These are phyloP conservation scores for Vollenhovia emeryi DNA, from an alignment of 1,140 invertebrate species.

Conservation along the genomic window DNA sequence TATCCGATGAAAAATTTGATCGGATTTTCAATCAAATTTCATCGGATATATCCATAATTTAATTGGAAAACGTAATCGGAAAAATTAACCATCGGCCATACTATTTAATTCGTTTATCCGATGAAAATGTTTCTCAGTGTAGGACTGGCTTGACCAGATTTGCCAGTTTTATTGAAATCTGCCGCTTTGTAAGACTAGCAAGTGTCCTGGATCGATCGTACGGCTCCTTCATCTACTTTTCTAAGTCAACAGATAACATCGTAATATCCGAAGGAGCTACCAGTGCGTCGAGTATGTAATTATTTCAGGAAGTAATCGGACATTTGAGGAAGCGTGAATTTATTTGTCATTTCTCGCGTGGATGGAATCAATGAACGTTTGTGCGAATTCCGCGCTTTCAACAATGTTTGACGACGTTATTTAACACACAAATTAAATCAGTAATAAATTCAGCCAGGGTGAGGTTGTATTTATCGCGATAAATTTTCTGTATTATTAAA, in stretches of 20 bases:
- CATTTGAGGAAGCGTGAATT: background rate
- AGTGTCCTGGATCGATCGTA: constrained; percentile 35
- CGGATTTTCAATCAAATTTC: no score
- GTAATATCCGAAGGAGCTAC: background rate
- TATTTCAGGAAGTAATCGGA: background rate
- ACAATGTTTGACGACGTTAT: background rate
- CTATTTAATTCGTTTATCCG: no score
- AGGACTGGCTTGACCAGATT: constrained; percentile 62
- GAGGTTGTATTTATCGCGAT: no score
- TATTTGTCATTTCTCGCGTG: background rate
- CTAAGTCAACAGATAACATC: constrained; percentile 32
- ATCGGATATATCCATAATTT: no score
- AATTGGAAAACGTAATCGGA: no score
- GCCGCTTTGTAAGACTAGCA: background rate
- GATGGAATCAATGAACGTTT: constrained; percentile 1
- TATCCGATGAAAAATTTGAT: no score
- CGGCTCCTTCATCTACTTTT: constrained; percentile 3
- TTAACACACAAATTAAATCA: no score
- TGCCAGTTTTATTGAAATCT: constrained; percentile 37
- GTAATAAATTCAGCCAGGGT: no score
- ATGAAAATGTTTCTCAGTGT: no score
- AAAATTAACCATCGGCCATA: no score
- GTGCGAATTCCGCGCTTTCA: background rate
- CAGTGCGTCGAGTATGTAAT: background rate
- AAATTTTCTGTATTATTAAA: no score